phyloP scores from a whole-genome alignment of 2,113 vertebrate species.

The Craseonycteris thonglongyai region DNA sequence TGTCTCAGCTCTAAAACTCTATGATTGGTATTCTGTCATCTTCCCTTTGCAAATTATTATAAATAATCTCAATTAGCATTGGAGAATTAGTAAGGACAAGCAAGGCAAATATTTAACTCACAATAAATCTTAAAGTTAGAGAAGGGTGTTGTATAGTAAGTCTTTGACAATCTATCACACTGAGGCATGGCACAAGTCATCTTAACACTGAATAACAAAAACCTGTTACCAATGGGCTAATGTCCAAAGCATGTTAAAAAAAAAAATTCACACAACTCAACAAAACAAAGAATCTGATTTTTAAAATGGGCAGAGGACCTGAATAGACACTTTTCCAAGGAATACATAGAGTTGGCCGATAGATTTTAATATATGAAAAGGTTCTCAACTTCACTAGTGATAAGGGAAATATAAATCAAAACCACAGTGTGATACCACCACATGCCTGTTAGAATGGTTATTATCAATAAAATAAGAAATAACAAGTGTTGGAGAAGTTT shows the following conservation, averaged over 20 bases:
- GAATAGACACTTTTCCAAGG: too few relatives aligned
- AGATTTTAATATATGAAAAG: too few relatives aligned
- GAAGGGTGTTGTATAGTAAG: not conserved
- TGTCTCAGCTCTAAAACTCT: not conserved
- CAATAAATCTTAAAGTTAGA: not conserved
- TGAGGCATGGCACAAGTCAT: not conserved
- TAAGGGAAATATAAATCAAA: too few relatives aligned
- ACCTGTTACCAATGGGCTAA: not conserved
- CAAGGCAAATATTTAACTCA: not conserved
- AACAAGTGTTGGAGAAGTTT: too few relatives aligned
- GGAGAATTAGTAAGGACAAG: not conserved
- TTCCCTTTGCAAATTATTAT: not conserved
- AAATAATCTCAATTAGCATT: not conserved
- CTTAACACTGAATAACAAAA: not conserved
- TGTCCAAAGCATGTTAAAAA: not conserved
- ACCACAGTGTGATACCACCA: too few relatives aligned
- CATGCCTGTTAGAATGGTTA: not conserved
- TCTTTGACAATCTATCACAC: not conserved
- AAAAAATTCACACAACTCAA: not conserved
- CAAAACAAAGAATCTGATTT: not conserved
- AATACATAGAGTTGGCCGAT: too few relatives aligned
- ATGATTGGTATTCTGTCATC: not conserved
- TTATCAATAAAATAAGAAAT: too few relatives aligned
- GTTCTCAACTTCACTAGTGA: too few relatives aligned
- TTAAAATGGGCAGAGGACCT: too few relatives aligned